Percentiles rank a stretch among this genome's conserved stretches.
phyloP scores from a whole-genome alignment of 2,888 invertebrate species.

The Cantharis nigra region DNA sequence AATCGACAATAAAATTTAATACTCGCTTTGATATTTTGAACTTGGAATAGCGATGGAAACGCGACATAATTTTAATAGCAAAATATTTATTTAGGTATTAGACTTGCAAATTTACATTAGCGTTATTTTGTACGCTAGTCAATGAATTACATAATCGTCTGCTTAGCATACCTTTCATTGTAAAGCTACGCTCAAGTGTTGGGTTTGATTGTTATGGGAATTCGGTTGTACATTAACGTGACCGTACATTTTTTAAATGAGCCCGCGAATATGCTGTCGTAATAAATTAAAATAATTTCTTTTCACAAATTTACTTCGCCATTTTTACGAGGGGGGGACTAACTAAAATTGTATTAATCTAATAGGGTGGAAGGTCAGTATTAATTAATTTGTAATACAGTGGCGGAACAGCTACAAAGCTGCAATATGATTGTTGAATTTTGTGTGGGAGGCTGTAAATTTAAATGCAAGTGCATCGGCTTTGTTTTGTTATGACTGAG shows the following conservation, averaged over 20 bases:
- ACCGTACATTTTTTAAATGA: neutral
- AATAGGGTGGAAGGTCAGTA: no score
- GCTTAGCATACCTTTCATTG: neutral
- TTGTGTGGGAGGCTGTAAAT: no score
- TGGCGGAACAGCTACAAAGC: no score
- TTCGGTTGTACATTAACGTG: neutral
- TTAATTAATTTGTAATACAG: no score
- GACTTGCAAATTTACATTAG: neutral
- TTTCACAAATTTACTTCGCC: neutral
- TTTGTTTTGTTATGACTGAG: no score
- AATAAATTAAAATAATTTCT: neutral
- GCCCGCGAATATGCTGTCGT: neutral
- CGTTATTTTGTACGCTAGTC: neutral
- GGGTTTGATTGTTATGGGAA: neutral
- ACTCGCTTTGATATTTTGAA: neutral
- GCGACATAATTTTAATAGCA: neutral
- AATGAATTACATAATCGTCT: neutral
- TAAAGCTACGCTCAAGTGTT: neutral
- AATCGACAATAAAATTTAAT: conserved; percentile 15
- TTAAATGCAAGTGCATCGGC: no score
- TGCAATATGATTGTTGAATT: no score
- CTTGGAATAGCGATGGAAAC: neutral
- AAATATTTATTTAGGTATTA: neutral
- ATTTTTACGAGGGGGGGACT: no score
- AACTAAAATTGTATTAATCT: no score